Percentiles rank a stretch among this genome's conserved stretches.
Conservation (phyloP, 2,113 vertebrate species). For the Empidonax alnorum region DNA sequence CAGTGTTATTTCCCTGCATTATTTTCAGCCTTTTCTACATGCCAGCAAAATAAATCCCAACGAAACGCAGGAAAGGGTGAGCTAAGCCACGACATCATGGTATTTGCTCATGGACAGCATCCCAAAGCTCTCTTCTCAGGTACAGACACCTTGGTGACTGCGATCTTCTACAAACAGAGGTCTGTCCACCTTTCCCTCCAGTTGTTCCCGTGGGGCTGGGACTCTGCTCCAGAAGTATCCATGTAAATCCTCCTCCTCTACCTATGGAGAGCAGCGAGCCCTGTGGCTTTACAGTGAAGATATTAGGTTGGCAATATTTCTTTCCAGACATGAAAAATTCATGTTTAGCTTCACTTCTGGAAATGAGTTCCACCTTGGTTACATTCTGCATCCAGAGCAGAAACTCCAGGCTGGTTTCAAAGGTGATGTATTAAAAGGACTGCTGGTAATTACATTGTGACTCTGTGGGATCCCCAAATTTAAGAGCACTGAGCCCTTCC, state of each 20-base stretch:
- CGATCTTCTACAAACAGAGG: background rate
- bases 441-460: background rate
- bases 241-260: accelerated
- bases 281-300: background rate
- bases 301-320: background rate
- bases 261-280: background rate
- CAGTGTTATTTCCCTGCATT: background rate
- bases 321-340: background rate
- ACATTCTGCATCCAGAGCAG: background rate
- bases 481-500: background rate
- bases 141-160: background rate
- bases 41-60: background rate
- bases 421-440: background rate
- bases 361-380: background rate
- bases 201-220: background rate
- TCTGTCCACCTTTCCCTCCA: background rate
- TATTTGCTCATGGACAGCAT: background rate
- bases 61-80: accelerated
- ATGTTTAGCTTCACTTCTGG: background rate
- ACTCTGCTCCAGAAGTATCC: background rate
- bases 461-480: background rate
- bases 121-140: background rate
- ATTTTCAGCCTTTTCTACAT: background rate
- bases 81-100: background rate
- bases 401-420: background rate